Evolutionary conservation across 1,140 invertebrate genomes (phyloP).

Genomic region (Drosophila santomea): DNA sequence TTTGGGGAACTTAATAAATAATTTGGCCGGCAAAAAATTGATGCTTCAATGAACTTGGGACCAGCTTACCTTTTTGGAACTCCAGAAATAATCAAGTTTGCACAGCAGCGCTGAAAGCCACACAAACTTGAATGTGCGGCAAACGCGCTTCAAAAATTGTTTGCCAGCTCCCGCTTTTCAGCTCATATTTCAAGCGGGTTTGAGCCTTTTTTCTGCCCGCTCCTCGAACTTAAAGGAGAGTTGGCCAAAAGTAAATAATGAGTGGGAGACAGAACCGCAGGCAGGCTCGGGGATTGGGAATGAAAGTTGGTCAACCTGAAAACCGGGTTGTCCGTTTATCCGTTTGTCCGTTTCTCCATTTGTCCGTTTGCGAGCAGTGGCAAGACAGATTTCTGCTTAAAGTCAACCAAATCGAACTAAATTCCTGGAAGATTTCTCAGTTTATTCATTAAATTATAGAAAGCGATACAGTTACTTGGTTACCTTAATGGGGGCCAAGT

Average conservation of each 20-base stretch:
- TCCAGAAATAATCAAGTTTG: slow-evolving; percentile 71
- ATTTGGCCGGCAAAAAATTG: slow-evolving; percentile 67
- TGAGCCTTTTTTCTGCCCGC: slow-evolving; percentile 1
- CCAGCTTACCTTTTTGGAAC: slow-evolving; percentile 40
- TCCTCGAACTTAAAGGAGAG: slow-evolving; percentile 24
- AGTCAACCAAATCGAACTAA: neutral
- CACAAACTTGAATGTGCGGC: slow-evolving; percentile 58
- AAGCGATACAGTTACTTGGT: neutral
- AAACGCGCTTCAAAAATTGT: slow-evolving; percentile 71
- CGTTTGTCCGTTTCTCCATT: too few species aligned
- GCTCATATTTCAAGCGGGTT: slow-evolving; percentile 44
- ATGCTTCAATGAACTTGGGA: slow-evolving; percentile 67
- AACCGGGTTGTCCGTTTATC: slow-evolving; percentile 1
- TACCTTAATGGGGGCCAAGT: too few species aligned
- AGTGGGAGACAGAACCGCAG: slow-evolving; percentile 9
- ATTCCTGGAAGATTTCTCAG: neutral
- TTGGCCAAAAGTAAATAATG: slow-evolving; percentile 51
- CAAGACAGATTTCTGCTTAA: neutral
- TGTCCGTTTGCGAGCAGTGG: neutral
- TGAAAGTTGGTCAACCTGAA: slow-evolving; percentile 19
- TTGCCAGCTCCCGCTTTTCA: slow-evolving; percentile 35
- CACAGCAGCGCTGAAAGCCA: slow-evolving; percentile 63
- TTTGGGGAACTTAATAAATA: slow-evolving; percentile 76
- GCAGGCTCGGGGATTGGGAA: neutral
- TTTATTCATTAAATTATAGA: neutral